Evolutionary conservation across 2,888 invertebrate species (phyloP).

Genomic region (Torymus texanus): DNA sequence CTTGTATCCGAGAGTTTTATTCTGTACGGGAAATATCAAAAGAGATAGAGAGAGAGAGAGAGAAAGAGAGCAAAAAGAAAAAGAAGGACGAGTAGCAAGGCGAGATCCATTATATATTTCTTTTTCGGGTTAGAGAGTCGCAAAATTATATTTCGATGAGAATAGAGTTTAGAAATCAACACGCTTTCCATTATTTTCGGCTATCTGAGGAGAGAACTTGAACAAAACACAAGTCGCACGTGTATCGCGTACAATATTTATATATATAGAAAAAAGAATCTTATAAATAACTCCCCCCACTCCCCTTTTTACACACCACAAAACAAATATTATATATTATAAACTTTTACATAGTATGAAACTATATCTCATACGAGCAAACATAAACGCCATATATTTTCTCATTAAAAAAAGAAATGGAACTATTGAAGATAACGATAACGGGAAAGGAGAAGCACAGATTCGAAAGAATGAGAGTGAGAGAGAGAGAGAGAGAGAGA

Average conservation of each 20-base stretch:
- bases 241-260: slow-evolving; percentile 22
- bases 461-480: slow-evolving; percentile 12
- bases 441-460: slow-evolving; percentile 2
- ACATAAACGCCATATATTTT: slow-evolving; percentile 53
- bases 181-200: slow-evolving; percentile 54
- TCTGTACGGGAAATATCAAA: background rate
- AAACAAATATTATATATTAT: slow-evolving; percentile 32
- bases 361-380: slow-evolving; percentile 37
- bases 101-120: slow-evolving; percentile 47
- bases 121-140: slow-evolving; percentile 16
- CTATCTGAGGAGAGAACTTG: slow-evolving; percentile 35
- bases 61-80: slow-evolving; percentile 38
- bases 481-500: slow-evolving; percentile 1
- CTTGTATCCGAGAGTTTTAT: slow-evolving; percentile 48
- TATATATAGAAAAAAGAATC: slow-evolving; percentile 4
- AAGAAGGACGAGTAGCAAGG: slow-evolving; percentile 43
- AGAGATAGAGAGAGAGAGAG: slow-evolving; percentile 14
- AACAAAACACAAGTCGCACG: slow-evolving; percentile 44
- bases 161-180: slow-evolving; percentile 38
- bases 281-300: slow-evolving; percentile 12
- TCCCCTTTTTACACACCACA: slow-evolving; percentile 20
- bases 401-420: slow-evolving; percentile 28
- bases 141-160: background rate
- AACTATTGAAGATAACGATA: slow-evolving; percentile 16
- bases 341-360: slow-evolving; percentile 27